Percentiles rank a stretch among this genome's conserved stretches.
Evolutionary conservation across 2,113 vertebrate genomes (phyloP).

Genomic region (Pogonocichla stellata): DNA sequence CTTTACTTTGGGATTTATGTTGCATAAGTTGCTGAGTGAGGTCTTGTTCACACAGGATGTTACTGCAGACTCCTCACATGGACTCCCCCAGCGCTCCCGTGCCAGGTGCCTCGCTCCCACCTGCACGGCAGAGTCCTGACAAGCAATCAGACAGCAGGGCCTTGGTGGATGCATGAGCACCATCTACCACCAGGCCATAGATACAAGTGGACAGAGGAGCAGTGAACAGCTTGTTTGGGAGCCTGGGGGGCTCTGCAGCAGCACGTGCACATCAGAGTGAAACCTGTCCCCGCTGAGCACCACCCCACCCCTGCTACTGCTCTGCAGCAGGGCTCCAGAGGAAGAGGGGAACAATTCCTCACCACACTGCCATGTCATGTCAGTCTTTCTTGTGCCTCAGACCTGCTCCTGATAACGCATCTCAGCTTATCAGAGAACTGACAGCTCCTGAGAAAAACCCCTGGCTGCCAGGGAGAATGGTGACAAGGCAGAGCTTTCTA

Average conservation of each 20-base stretch:
- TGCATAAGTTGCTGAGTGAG: background rate
- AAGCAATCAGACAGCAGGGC: background rate
- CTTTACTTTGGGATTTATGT: background rate
- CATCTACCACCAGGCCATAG: background rate
- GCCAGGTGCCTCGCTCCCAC: background rate
- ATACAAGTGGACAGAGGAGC: background rate
- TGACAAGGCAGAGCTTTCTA: constrained; percentile 3
- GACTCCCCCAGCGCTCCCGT: background rate
- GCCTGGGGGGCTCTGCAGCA: background rate
- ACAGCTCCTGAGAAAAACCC: background rate
- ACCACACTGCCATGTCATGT: rapidly evolving
- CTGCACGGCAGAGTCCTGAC: background rate
- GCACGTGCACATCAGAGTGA: rapidly evolving
- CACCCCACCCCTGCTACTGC: rapidly evolving
- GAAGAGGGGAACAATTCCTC: background rate
- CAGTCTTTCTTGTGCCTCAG: background rate
- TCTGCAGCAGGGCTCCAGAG: background rate
- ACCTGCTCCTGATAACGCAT: background rate
- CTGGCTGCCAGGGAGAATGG: background rate
- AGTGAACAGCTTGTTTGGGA: background rate
- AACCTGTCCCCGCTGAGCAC: background rate
- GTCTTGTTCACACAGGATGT: background rate
- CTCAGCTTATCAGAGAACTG: background rate
- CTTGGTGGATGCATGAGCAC: background rate
- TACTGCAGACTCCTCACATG: background rate